Base-by-base conservation (phyloP, 2,888 invertebrate genomes). In the Apamea crenata region DNA sequence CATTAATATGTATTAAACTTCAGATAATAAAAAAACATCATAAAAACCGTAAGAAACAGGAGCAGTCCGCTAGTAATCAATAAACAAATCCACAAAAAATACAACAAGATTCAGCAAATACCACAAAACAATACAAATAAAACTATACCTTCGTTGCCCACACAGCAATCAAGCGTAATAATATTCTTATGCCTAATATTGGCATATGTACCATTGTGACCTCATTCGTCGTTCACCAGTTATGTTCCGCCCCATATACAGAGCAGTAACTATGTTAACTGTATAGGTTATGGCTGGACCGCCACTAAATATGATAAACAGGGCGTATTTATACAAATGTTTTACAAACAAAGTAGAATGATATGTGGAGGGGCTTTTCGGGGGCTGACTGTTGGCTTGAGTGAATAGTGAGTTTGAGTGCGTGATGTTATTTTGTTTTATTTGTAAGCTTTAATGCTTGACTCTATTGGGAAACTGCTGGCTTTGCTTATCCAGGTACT, bases 301-400 rank as follows among this genome's bases (percentile, higher is more conserved):
- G 81, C 81, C 80, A 88, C 81, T 84, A 84, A 90, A 89, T 88
- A 90, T 89, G 89, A 90, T 90, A 89, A 89, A 86, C 84, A 88
- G 82, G 69, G 69, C 61, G 67, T 88, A 83, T 83, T 85, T 82
- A 82, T 82, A 88, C 79, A 83, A 88, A 85, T 87, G 86, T 89
- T 89, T 88, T 83, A 89, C 81, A 89, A 87, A 89, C 88, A 85
- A 75, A 81, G 82, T 85, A 67, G 73, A 76, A 78, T 81, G 63
- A 78, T 82, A 69, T 69, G 75, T 71, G 50, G n/a, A 53, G 78
- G 61, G 67, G 36, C 53, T 36, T 77, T 82, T 47, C 12, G 75
- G 50, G 36, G 47, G 36, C 12, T 56, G 14, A 8, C 14, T n/a
- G 32, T 65, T 68, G 53, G 69, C 71, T 63, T 32, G 50, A 63